Conservation (phyloP, 2,113 vertebrate genomes). For the Corythornis cristatus region DNA sequence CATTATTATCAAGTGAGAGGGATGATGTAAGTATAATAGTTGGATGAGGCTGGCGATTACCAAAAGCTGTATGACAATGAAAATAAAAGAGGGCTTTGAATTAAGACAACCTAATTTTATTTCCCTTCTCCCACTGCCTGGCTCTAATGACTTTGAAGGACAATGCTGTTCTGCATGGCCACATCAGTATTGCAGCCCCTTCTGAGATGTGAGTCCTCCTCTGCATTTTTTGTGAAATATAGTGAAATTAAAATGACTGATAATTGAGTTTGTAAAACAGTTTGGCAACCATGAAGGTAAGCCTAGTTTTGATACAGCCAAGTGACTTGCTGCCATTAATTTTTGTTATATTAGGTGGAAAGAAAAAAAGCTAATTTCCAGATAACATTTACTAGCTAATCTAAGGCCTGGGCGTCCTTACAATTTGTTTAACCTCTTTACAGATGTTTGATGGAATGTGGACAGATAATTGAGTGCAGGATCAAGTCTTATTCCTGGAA, state of each 20-base stretch:
- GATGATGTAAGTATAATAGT: background rate
- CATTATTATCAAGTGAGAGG: background rate
- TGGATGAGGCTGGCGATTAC: background rate
- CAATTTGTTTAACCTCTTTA: background rate
- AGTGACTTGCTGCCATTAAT: background rate
- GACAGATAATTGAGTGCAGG: slow-evolving; percentile 23
- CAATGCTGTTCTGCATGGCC: slow-evolving; percentile 36
- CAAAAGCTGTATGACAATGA: background rate
- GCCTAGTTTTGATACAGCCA: background rate
- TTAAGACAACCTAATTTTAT: slow-evolving; percentile 22
- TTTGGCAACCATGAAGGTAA: background rate
- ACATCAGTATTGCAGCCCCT: background rate
- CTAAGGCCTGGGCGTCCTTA: background rate
- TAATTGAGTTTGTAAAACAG: background rate
- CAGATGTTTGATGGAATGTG: background rate
- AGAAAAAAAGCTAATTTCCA: background rate
- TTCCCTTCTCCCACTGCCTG: slow-evolving; percentile 35
- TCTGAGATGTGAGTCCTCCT: slow-evolving; percentile 21
- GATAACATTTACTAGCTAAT: slow-evolving; percentile 1
- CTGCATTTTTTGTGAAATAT: slow-evolving; percentile 54
- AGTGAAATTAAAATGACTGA: slow-evolving; percentile 43
- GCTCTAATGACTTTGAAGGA: slow-evolving; percentile 14
- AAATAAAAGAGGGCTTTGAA: slow-evolving; percentile 27
- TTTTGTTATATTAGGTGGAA: background rate
- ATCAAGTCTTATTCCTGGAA: slow-evolving; percentile 52